Percentiles rank a stretch among this genome's conserved stretches.
Evolutionary conservation across 2,888 invertebrate genomes (phyloP).

Genomic region (Pollenia amentaria): DNA sequence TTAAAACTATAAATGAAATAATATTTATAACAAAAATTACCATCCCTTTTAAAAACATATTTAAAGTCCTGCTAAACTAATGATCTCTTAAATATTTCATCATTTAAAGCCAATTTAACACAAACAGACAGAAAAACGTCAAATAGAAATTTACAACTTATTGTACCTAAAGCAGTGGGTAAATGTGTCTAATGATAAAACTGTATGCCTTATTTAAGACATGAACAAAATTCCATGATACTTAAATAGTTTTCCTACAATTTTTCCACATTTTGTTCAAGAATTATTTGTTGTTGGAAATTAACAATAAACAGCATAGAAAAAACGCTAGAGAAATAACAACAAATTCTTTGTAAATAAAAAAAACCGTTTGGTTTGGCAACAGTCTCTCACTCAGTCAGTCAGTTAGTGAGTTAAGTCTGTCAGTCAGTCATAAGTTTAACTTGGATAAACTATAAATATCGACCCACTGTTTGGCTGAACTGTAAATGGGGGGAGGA

Average conservation of each 20-base stretch:
- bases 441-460: constrained; percentile 27
- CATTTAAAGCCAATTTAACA: constrained; percentile 46
- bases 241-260: constrained; percentile 45
- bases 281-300: constrained; percentile 23
- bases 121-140: neutral
- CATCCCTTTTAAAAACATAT: neutral
- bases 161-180: constrained; percentile 52
- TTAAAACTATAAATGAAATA: too few relatives aligned
- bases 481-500: constrained; percentile 12
- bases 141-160: constrained; percentile 48
- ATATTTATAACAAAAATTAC: too few relatives aligned
- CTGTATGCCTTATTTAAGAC: constrained; percentile 51
- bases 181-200: constrained; percentile 53
- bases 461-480: constrained; percentile 46
- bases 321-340: constrained; percentile 5
- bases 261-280: constrained; percentile 32
- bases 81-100: constrained; percentile 52
- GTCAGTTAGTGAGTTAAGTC: constrained; percentile 50
- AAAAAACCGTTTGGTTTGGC: constrained; percentile 59
- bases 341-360: constrained; percentile 59
- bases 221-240: constrained; percentile 54
- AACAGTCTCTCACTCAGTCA: constrained; percentile 43
- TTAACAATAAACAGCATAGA: constrained; percentile 41
- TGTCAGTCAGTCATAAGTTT: constrained; percentile 65
- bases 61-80: constrained; percentile 22